These are phyloP conservation scores for Sipha flava DNA, from an alignment of 1,140 invertebrate genomes.

Conservation along the genomic window DNA sequence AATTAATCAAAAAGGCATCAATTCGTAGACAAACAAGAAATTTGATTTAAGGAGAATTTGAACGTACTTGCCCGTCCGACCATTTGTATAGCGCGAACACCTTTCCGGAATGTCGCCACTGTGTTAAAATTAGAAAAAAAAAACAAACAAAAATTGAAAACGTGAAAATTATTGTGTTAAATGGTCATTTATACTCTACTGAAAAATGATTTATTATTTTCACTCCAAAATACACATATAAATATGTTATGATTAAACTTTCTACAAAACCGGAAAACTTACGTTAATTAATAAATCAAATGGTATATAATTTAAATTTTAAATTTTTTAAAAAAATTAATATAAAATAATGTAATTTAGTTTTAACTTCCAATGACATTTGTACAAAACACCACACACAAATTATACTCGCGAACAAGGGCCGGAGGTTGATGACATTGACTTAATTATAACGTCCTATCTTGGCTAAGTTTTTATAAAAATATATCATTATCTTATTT, in stretches of 20 bases:
- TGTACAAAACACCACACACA: neutral
- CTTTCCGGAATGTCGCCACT: conserved; percentile 99
- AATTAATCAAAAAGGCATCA: conserved; percentile 30
- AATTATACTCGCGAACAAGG: neutral
- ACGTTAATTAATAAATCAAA: neutral
- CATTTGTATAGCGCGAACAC: conserved; percentile 96
- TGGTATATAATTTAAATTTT: neutral
- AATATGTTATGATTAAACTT: neutral
- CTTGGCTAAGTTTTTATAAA: neutral
- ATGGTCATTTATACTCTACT: neutral
- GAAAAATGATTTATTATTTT: neutral
- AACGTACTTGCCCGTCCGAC: conserved; percentile 94
- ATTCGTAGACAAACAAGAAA: conserved; percentile 31
- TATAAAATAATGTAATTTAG: neutral
- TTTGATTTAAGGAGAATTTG: conserved; percentile 32
- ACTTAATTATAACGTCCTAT: neutral
- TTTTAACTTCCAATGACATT: neutral
- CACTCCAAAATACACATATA: neutral
- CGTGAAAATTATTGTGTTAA: conserved; percentile 28
- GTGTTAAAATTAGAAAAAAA: conserved; percentile 40
- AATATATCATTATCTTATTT: no score
- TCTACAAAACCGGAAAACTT: neutral
- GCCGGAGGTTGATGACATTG: neutral
- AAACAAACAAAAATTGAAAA: conserved; percentile 36
- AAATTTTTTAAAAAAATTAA: neutral